Percentiles rank a stretch among this genome's conserved stretches.
Conservation (phyloP, 64 coral and sea anemone genomes). For the Astreopora myriophthalma region DNA sequence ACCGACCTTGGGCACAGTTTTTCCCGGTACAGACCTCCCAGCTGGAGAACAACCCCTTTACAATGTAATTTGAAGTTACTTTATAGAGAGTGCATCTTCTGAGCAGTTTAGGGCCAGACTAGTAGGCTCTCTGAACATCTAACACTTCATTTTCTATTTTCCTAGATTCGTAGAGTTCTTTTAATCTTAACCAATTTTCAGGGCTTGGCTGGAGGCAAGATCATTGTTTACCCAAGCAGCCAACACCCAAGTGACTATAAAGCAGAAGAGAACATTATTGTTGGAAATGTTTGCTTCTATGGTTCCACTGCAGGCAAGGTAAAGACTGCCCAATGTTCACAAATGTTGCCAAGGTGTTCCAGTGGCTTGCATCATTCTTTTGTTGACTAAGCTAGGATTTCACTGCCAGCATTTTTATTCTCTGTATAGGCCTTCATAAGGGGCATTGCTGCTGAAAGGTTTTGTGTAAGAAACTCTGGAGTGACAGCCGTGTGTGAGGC, state of each 20-base stretch:
- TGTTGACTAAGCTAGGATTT: neutral
- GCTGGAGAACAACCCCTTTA: no score
- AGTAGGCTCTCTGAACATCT: no score
- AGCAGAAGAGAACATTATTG: conserved; percentile 92
- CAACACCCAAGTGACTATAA: conserved; percentile 69
- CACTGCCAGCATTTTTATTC: neutral
- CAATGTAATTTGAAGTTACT: no score
- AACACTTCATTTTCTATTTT: no score
- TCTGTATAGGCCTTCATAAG: conserved; percentile 79
- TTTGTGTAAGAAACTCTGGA: conserved; percentile 93
- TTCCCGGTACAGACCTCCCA: no score
- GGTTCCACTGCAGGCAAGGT: conserved; percentile 97
- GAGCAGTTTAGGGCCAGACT: no score
- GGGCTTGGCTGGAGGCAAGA: conserved; percentile 85
- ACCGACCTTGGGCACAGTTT: no score
- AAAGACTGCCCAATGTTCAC: no score
- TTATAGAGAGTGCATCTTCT: no score
- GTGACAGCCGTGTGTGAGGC: conserved; percentile 86
- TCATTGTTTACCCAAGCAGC: conserved; percentile 89
- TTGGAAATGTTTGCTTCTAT: conserved; percentile 94
- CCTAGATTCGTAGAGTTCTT: neutral
- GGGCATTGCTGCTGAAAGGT: conserved; percentile 88
- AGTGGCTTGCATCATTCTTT: neutral
- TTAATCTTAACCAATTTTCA: neutral
- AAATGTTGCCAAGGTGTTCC: no score